These are phyloP conservation scores for Scyliorhinus canicula DNA, from an alignment of 2,797 vertebrate species.

Conservation along the genomic window DNA sequence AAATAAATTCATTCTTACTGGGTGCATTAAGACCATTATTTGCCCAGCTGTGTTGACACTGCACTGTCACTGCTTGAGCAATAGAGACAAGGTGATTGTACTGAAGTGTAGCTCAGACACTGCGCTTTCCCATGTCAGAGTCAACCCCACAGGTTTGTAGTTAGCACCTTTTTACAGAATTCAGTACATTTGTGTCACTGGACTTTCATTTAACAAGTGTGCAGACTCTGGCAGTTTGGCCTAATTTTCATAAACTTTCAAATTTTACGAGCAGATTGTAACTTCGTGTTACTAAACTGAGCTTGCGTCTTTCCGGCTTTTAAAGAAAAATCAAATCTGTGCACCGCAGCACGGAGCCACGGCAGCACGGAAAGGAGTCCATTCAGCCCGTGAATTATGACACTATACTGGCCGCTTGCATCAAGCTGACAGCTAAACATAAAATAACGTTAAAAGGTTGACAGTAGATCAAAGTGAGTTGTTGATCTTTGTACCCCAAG, in stretches of 20 bases:
- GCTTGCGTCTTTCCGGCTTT: neutral
- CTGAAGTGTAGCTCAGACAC: neutral
- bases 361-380: neutral
- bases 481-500: neutral
- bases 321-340: too few species aligned
- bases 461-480: neutral
- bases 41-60: neutral
- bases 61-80: neutral
- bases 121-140: neutral
- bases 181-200: neutral
- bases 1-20: neutral
- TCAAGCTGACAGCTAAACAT: neutral
- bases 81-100: neutral
- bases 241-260: neutral
- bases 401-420: neutral
- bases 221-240: neutral
- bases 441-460: neutral
- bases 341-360: neutral
- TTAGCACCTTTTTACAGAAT: neutral
- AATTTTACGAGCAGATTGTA: neutral
- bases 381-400: neutral
- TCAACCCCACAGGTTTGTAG: neutral
- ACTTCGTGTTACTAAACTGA: neutral
- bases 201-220: neutral
- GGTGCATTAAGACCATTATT: neutral